Conservation (phyloP, 2,113 vertebrate genomes). For the Aleadryas rufinucha region DNA sequence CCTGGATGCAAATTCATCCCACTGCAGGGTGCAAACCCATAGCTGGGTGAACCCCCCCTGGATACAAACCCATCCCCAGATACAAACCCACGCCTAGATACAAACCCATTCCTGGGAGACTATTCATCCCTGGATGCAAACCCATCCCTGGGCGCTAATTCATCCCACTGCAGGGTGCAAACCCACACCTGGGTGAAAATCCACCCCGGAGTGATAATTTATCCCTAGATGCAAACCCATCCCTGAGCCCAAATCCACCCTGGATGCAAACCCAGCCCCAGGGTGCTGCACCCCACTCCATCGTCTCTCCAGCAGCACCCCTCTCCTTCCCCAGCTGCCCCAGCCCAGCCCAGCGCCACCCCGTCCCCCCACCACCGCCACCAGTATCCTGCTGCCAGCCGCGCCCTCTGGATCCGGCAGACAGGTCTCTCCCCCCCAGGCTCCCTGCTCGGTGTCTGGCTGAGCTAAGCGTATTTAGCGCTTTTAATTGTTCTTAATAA, state of each 20-base stretch:
- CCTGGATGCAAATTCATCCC: background rate
- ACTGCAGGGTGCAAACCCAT: background rate
- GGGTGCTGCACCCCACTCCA: background rate
- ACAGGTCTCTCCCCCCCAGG: slow-evolving; percentile 28
- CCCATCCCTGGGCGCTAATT: background rate
- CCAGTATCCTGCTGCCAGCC: background rate
- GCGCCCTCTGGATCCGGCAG: slow-evolving; percentile 18
- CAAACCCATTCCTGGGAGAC: background rate
- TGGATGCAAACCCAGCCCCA: background rate
- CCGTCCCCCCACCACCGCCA: background rate
- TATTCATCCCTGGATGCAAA: background rate
- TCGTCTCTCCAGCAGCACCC: background rate
- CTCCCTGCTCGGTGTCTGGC: slow-evolving; percentile 44
- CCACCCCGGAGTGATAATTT: background rate
- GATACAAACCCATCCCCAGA: background rate
- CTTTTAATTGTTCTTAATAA: slow-evolving; percentile 71
- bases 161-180: background rate
- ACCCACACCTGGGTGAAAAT: background rate
- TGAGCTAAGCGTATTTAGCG: slow-evolving; percentile 67
- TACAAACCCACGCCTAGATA: background rate
- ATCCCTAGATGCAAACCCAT: background rate
- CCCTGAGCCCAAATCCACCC: background rate
- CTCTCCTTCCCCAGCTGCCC: background rate
- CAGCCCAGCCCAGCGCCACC: background rate
- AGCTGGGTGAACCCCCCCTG: background rate